These are phyloP conservation scores for Bothrops jararaca DNA, from an alignment of 2,113 vertebrate species.

Conservation along the genomic window DNA sequence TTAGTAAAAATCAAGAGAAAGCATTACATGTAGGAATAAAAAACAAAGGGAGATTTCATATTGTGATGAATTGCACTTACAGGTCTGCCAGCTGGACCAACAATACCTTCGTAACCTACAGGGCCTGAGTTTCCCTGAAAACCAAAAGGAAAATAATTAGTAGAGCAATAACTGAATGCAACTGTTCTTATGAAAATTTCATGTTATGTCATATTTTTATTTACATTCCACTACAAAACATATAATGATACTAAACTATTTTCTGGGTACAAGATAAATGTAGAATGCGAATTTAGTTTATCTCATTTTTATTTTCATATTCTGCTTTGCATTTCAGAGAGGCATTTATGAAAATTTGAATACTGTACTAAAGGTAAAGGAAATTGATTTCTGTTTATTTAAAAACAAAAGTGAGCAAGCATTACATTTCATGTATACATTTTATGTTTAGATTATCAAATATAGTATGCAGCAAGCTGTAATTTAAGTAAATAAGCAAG, in stretches of 20 bases:
- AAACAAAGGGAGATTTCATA: background rate
- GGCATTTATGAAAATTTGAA: constrained; percentile 2
- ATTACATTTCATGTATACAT: constrained; percentile 6
- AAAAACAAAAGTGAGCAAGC: background rate
- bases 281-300: constrained; percentile 6
- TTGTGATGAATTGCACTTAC: constrained; percentile 72
- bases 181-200: constrained; percentile 5
- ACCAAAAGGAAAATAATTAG: constrained; percentile 48
- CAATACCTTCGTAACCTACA: constrained; percentile 82
- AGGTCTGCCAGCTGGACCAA: constrained; percentile 83
- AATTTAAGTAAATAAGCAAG: constrained; percentile 17
- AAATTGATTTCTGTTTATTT: constrained; percentile 23
- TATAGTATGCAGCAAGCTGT: background rate
- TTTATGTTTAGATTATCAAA: constrained; percentile 20
- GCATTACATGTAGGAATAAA: background rate
- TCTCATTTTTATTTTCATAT: background rate
- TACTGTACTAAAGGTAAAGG: background rate
- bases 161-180: background rate
- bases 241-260: background rate
- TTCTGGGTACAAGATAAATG: constrained; percentile 9
- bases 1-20: background rate
- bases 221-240: background rate
- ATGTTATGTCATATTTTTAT: background rate
- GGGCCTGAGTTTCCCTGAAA: constrained; percentile 88
- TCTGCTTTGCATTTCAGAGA: background rate